Conservation (phyloP, 1,140 invertebrate species). For the Bombus breviceps region DNA sequence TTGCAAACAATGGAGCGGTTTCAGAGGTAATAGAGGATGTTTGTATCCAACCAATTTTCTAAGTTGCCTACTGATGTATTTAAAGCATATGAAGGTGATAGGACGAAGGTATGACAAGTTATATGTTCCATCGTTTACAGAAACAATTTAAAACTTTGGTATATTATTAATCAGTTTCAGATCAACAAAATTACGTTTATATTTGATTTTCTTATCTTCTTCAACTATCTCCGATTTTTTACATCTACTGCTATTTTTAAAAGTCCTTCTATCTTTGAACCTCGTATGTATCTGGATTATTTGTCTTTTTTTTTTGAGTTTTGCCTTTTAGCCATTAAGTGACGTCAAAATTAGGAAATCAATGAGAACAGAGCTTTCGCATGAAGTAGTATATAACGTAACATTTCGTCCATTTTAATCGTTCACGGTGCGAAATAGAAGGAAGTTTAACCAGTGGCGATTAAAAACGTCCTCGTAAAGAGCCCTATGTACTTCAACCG, state of each 20-base stretch:
- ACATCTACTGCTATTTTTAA: neutral
- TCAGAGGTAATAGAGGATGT: neutral
- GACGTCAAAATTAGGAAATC: neutral
- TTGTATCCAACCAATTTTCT: neutral
- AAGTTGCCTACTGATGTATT: no score
- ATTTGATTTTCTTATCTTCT: no score
- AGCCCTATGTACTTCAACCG: neutral
- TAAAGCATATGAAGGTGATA: neutral
- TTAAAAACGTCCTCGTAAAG: neutral
- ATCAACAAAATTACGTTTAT: neutral
- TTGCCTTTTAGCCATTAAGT: neutral
- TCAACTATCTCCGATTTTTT: neutral
- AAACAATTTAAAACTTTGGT: no score
- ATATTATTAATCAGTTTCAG: neutral
- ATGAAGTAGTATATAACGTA: neutral
- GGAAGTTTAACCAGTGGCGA: neutral
- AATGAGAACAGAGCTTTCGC: neutral
- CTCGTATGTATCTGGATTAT: no score
- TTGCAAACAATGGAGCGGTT: constrained; percentile 9
- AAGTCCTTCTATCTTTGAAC: neutral
- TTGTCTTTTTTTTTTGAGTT: neutral
- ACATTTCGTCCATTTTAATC: neutral
- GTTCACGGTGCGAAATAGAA: neutral
- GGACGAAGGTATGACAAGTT: neutral
- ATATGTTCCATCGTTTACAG: no score